phyloP scores from a whole-genome alignment of 2,113 vertebrate genomes.

The Seriola rivoliana region DNA sequence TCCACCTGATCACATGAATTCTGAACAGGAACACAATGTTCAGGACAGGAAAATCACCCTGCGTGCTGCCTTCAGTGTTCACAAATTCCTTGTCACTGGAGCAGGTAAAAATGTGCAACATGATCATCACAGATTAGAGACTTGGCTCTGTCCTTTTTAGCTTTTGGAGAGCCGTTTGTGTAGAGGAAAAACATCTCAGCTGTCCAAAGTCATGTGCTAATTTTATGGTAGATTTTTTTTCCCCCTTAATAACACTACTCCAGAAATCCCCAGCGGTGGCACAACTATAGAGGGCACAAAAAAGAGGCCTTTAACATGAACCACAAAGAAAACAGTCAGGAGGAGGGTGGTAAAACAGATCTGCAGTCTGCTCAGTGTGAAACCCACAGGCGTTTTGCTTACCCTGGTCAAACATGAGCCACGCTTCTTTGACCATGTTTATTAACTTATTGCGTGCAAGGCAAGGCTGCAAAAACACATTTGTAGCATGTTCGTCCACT shows the following conservation, averaged over 20 bases:
- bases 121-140: constrained; percentile 22
- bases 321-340: constrained; percentile 32
- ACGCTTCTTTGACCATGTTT: neutral
- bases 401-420: constrained; percentile 7
- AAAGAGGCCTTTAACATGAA: constrained; percentile 17
- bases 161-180: neutral
- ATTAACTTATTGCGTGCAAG: neutral
- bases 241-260: neutral
- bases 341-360: constrained; percentile 20
- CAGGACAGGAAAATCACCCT: constrained; percentile 4
- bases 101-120: constrained; percentile 45
- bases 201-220: constrained; percentile 18
- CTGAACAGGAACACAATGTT: constrained; percentile 24
- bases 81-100: constrained; percentile 20
- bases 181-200: constrained; percentile 11
- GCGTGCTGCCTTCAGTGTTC: neutral
- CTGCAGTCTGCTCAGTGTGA: constrained; percentile 9
- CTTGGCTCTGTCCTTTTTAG: constrained; percentile 1
- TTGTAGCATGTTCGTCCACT: neutral
- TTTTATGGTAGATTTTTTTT: neutral
- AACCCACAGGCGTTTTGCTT: neutral
- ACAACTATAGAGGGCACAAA: constrained; percentile 12
- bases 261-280: constrained; percentile 13
- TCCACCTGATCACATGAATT: constrained; percentile 32
- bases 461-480: neutral